phyloP scores from a whole-genome alignment of 2,888 invertebrate genomes.

The Diabrotica balteata region DNA sequence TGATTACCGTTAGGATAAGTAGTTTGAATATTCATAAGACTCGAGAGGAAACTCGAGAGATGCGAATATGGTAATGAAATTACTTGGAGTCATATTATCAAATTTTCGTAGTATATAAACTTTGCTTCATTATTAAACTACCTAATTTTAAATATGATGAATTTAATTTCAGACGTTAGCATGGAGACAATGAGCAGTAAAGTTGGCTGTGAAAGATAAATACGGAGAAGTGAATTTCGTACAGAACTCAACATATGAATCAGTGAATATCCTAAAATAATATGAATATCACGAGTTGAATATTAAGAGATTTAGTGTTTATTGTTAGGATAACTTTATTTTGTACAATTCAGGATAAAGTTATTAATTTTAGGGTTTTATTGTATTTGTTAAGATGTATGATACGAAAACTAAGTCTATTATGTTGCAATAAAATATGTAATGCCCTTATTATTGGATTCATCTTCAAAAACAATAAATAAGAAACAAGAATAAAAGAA shows the following conservation, averaged over 20 bases:
- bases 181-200: constrained; percentile 33
- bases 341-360: too few species aligned
- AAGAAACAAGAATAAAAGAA: too few species aligned
- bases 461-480: too few species aligned
- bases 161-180: constrained; percentile 41
- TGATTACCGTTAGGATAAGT: constrained; percentile 50
- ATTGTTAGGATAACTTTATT: too few species aligned
- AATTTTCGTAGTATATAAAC: constrained; percentile 53
- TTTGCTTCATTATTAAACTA: constrained; percentile 49
- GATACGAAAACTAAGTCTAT: too few species aligned
- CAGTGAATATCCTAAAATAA: constrained; percentile 15
- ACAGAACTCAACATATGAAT: constrained; percentile 15
- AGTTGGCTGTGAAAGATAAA: constrained; percentile 27
- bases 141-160: constrained; percentile 45
- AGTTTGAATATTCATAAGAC: constrained; percentile 54
- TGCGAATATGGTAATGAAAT: constrained; percentile 55
- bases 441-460: too few species aligned
- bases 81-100: constrained; percentile 54
- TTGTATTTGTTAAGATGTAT: too few species aligned
- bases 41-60: constrained; percentile 46
- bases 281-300: constrained; percentile 1
- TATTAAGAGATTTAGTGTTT: too few species aligned
- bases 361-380: too few species aligned
- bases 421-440: too few species aligned
- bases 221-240: constrained; percentile 16